Conservation (phyloP, 92 coral and sea anemone genomes). For the Phenganax marumi region DNA sequence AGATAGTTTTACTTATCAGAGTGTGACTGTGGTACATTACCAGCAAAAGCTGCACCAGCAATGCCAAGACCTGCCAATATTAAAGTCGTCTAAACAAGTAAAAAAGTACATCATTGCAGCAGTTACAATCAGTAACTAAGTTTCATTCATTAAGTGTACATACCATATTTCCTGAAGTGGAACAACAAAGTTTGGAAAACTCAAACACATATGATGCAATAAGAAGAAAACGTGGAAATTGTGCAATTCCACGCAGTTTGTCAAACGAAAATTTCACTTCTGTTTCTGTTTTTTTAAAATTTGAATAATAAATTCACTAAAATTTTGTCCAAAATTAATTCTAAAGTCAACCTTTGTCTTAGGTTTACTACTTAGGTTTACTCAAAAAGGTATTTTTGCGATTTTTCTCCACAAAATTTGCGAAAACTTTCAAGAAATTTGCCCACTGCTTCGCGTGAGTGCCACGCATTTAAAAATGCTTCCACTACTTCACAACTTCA, state of each 20-base stretch:
- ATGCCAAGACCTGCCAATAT: constrained; percentile 92
- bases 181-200: background rate
- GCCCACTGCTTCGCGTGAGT: constrained; percentile 25
- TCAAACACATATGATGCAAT: constrained; percentile 71
- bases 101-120: background rate
- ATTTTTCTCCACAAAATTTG: too few relatives aligned
- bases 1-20: background rate
- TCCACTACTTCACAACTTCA: background rate
- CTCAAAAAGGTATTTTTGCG: too few relatives aligned
- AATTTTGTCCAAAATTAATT: too few relatives aligned
- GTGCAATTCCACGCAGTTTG: background rate
- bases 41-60: constrained; percentile 93
- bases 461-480: constrained; percentile 30
- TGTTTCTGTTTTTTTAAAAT: background rate
- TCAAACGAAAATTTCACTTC: background rate
- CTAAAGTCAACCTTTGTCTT: too few relatives aligned
- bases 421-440: too few relatives aligned
- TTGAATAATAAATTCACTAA: background rate
- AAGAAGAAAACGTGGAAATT: background rate
- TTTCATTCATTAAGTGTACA: background rate
- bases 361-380: too few relatives aligned
- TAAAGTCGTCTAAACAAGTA: constrained; percentile 65
- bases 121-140: background rate
- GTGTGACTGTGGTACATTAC: constrained; percentile 34
- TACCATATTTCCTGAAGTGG: constrained; percentile 46